These are phyloP conservation scores for Plecturocebus donacophilus DNA, from an alignment of 2,113 vertebrate species.

Conservation along the genomic window DNA sequence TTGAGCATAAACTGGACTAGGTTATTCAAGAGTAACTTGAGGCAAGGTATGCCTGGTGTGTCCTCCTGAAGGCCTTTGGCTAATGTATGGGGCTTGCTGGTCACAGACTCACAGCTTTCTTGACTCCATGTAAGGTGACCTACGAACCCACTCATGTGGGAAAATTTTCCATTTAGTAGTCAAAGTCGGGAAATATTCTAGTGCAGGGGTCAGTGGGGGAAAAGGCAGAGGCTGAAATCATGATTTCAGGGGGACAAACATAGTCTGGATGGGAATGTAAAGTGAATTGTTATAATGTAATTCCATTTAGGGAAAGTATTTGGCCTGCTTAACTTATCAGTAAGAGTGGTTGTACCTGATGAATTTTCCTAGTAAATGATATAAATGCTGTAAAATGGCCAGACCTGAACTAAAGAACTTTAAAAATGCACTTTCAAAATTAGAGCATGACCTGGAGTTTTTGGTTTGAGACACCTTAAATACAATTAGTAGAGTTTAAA, in stretches of 20 bases:
- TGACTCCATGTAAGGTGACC: not conserved
- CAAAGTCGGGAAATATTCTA: not conserved
- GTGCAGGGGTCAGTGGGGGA: not conserved
- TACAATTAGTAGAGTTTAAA: slow-evolving; percentile 19
- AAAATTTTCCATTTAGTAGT: not conserved
- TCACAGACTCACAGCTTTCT: not conserved
- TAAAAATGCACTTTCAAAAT: not conserved
- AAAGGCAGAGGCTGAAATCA: not conserved
- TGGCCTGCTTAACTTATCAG: not conserved
- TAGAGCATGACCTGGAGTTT: not conserved
- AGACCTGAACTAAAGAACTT: not conserved
- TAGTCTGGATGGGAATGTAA: not conserved
- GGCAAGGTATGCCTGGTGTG: not conserved
- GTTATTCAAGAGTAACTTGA: not conserved
- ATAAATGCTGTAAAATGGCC: not conserved
- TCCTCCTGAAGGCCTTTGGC: not conserved
- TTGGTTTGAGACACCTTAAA: not conserved
- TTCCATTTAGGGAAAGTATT: not conserved
- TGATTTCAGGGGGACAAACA: not conserved
- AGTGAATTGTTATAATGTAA: not conserved
- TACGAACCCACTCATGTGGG: not conserved
- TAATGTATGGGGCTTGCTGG: not conserved
- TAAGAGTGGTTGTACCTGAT: not conserved
- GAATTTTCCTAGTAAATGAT: not conserved
- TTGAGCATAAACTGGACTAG: not conserved